Percentiles rank a stretch among this genome's conserved stretches.
These are phyloP conservation scores for Epistrophe grossulariae DNA, from an alignment of 2,888 invertebrate genomes.

Conservation along the genomic window DNA sequence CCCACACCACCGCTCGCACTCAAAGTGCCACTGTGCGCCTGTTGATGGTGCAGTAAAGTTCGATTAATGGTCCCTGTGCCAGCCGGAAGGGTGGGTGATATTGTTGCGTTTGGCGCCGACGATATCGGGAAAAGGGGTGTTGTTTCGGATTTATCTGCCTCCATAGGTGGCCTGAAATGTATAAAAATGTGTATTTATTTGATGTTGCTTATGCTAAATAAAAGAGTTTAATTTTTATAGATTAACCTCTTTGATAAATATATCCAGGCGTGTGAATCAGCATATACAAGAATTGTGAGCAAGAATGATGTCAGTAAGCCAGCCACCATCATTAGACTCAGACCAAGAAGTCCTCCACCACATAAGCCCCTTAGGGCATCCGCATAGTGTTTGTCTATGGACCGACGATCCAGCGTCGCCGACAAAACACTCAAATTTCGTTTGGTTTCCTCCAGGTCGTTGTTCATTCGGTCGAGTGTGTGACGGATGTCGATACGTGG, in stretches of 20 bases:
- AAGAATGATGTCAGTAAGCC: slow-evolving; percentile 94
- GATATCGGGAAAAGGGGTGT: slow-evolving; percentile 83
- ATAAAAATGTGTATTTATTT: not conserved
- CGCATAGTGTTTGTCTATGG: slow-evolving; percentile 92
- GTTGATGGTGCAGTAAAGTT: slow-evolving; percentile 83
- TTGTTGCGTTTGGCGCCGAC: slow-evolving; percentile 82
- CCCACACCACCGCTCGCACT: slow-evolving; percentile 77
- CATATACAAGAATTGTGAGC: slow-evolving; percentile 95
- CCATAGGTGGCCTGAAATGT: slow-evolving; percentile 79
- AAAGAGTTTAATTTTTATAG: not conserved
- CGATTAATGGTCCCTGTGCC: slow-evolving; percentile 83
- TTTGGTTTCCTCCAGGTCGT: slow-evolving; percentile 83
- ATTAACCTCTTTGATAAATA: slow-evolving; percentile 94
- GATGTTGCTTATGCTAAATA: not conserved
- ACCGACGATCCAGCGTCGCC: slow-evolving; percentile 91
- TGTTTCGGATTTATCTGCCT: slow-evolving; percentile 83
- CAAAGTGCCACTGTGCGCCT: slow-evolving; percentile 78
- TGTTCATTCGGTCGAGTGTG: slow-evolving; percentile 82
- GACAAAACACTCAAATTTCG: slow-evolving; percentile 84
- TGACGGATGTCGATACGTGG: slow-evolving; percentile 82
- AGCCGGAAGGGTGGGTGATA: slow-evolving; percentile 82
- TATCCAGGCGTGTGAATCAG: slow-evolving; percentile 98
- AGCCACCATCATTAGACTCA: slow-evolving; percentile 94
- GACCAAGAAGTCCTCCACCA: slow-evolving; percentile 91
- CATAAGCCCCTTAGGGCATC: slow-evolving; percentile 92